Evolutionary conservation across 1,140 invertebrate genomes (phyloP).

Genomic region (Probaryconus sp.): DNA sequence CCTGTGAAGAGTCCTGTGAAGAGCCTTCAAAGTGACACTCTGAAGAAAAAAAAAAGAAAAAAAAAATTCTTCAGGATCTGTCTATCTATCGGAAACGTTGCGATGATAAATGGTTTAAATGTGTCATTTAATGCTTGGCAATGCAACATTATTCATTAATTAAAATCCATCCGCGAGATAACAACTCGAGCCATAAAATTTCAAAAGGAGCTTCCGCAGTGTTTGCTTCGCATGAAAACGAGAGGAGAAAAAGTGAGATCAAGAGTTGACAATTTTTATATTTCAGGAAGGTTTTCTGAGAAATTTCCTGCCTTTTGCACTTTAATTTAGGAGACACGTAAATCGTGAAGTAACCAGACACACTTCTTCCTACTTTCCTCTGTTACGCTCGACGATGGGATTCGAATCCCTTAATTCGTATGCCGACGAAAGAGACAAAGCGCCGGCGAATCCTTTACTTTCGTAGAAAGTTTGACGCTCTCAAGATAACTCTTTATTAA

Average conservation of each 20-base stretch:
- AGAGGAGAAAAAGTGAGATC: too few species aligned
- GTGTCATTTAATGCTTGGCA: too few species aligned
- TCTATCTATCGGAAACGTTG: too few species aligned
- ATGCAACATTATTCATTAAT: too few species aligned
- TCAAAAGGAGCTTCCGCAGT: neutral
- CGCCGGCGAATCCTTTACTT: slow-evolving; percentile 43
- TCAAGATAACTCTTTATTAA: slow-evolving; percentile 46
- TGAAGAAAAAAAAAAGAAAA: too few species aligned
- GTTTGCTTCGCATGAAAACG: too few species aligned
- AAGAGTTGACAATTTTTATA: neutral
- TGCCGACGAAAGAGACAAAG: slow-evolving; percentile 29
- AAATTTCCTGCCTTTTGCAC: neutral
- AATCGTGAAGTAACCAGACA: slow-evolving; percentile 17
- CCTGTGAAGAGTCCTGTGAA: too few species aligned
- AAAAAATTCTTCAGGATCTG: too few species aligned
- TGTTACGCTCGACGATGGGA: slow-evolving; percentile 33
- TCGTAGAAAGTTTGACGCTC: slow-evolving; percentile 59
- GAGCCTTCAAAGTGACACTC: too few species aligned
- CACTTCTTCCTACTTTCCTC: slow-evolving; percentile 21
- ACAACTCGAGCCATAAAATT: too few species aligned
- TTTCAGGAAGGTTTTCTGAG: neutral
- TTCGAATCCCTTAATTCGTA: slow-evolving; percentile 32
- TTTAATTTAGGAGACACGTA: slow-evolving; percentile 14
- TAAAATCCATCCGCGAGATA: too few species aligned
- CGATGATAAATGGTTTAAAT: too few species aligned